A percentile compares a stretch with the other conserved stretches of the same genome.
Evolutionary conservation across 2,888 invertebrate genomes (phyloP).

Genomic region (Neoaliturus tenellus): DNA sequence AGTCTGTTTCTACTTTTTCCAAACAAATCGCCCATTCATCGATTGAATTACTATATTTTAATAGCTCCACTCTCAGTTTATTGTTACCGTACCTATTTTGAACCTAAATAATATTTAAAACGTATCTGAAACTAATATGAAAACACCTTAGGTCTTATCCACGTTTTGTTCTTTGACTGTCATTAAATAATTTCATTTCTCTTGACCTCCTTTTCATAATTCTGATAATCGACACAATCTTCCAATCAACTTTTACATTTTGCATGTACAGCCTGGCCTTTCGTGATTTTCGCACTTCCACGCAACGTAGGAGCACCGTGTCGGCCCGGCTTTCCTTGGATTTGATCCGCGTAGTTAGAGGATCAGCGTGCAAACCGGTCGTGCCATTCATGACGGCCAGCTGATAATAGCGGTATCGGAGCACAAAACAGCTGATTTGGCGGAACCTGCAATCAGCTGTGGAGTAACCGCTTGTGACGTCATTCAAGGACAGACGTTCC

Average conservation of each 20-base stretch:
- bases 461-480: background rate
- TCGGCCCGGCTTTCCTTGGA: background rate
- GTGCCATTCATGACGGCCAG: background rate
- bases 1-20: too few relatives aligned
- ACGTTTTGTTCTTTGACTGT: too few relatives aligned
- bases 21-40: too few relatives aligned
- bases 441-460: conserved; percentile 16
- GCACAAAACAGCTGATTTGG: conserved; percentile 17
- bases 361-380: background rate
- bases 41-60: too few relatives aligned
- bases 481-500: background rate
- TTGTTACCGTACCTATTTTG: too few relatives aligned
- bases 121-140: too few relatives aligned
- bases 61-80: too few relatives aligned
- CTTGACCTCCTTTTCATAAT: too few relatives aligned
- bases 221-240: too few relatives aligned
- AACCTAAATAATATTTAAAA: too few relatives aligned
- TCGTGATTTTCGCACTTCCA: background rate
- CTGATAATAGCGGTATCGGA: background rate
- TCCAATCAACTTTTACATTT: conserved; percentile 7
- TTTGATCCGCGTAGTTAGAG: background rate
- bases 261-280: background rate
- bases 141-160: too few relatives aligned
- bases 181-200: too few relatives aligned
- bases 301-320: background rate